Conservation (phyloP, 2,888 invertebrate genomes). For the Chloroclysta siterata region DNA sequence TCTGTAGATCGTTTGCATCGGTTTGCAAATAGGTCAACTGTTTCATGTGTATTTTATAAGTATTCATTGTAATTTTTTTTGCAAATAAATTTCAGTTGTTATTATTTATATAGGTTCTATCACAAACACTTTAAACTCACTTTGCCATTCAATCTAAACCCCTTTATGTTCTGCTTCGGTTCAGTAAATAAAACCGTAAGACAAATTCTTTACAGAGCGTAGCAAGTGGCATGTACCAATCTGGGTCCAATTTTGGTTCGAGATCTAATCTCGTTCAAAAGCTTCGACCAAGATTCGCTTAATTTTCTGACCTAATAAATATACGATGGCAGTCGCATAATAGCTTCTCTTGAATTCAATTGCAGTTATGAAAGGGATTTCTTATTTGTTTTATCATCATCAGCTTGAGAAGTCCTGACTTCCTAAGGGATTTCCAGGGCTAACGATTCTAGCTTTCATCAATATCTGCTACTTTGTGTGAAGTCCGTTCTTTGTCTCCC, state of each 20-base stretch:
- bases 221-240: slow-evolving; percentile 32
- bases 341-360: slow-evolving; percentile 16
- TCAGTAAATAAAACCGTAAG: slow-evolving; percentile 19
- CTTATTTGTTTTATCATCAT: neutral
- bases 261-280: slow-evolving; percentile 54
- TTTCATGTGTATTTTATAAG: too few species aligned
- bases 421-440: too few species aligned
- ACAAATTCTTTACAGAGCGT: slow-evolving; percentile 19
- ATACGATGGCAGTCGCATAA: slow-evolving; percentile 28
- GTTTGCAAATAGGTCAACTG: too few species aligned
- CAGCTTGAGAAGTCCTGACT: neutral
- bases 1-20: too few species aligned
- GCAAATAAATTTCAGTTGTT: too few species aligned
- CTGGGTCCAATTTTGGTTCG: slow-evolving; percentile 47
- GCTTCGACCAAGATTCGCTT: slow-evolving; percentile 49
- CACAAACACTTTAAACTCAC: neutral
- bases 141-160: neutral
- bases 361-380: slow-evolving; percentile 2
- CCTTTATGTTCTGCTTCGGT: slow-evolving; percentile 9
- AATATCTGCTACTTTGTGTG: too few species aligned
- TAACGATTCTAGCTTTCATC: too few species aligned
- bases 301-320: slow-evolving; percentile 60
- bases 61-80: too few species aligned
- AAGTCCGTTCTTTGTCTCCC: too few species aligned
- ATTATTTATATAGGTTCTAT: neutral